Evolutionary conservation across 2,888 invertebrate species (phyloP), one percentile per base, ranked within the genome.

Genomic region (Lasioglossum leucozonium): DNA sequence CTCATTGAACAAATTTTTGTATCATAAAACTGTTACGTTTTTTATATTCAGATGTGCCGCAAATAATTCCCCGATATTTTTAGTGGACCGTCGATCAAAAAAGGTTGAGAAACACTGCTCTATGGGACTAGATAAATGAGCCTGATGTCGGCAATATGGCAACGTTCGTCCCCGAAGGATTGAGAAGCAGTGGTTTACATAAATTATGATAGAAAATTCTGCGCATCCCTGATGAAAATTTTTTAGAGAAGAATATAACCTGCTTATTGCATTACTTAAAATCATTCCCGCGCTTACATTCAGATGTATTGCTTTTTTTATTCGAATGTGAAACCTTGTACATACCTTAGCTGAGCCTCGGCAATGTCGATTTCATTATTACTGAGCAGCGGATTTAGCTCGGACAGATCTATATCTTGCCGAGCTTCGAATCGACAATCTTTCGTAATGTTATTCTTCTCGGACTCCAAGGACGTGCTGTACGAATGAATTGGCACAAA

Each of bases 331-430:
- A 18, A 65, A 42, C 74, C 51, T 26, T 75, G 3, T 22, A 67
- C 72, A 74, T 86, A 86, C 86, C 86, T 86, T 85, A 86, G 65
- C 22, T 72, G 75, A 51, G 78, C 40, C 26, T 85, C 77, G 62
- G 81, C 78, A 72, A 75, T 71, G 75, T 76, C 81, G 67, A 74
- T 81, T 75, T 86, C 86, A 85, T 81, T 75, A 78, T 86, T 86
- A 76, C 67, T 65, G 30, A 77, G 18, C 71, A 40, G 58, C 44
- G 73, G 55, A 37, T 77, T 85, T 75, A 74, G 8, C 26, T 81
- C 85, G 13, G 65, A 65, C 37, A 37, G 65, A 76, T 72, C 47
- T 5, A 18, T 69, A 16, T 78, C 86, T 67, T 72, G 75, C 58
- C 72, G 81, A 40, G 42, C 65, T 22, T 71, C 75, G n/a, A 71